phyloP scores from a whole-genome alignment of 2,888 invertebrate species.

The Aleiodes alternator region DNA sequence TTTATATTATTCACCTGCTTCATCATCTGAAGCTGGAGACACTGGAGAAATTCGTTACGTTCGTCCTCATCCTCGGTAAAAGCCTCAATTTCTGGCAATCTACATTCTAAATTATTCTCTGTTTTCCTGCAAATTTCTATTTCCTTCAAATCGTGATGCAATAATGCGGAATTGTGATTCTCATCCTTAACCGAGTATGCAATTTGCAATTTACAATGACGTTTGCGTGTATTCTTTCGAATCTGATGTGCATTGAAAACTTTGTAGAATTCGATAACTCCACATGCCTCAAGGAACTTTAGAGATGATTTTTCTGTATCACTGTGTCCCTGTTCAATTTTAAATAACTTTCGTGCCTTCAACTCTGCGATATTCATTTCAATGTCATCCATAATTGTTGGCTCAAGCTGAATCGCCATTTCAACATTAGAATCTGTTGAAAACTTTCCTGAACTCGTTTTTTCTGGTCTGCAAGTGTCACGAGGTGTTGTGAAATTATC shows the following conservation, averaged over 20 bases:
- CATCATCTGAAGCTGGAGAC: conserved; percentile 53
- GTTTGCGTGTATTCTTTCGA: conserved; percentile 58
- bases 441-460: background rate
- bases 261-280: conserved; percentile 61
- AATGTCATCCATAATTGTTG: conserved; percentile 58
- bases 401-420: conserved; percentile 33
- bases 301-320: conserved; percentile 50
- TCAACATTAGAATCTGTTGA: conserved; percentile 33
- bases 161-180: background rate
- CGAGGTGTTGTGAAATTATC: conserved; percentile 19
- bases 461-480: background rate
- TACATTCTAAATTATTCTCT: too few relatives aligned
- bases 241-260: conserved; percentile 56
- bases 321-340: conserved; percentile 54
- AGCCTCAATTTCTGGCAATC: background rate
- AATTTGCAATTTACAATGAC: conserved; percentile 81
- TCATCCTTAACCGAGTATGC: conserved; percentile 75
- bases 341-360: conserved; percentile 54
- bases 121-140: background rate
- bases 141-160: background rate
- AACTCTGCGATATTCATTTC: conserved; percentile 61
- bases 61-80: conserved; percentile 27
- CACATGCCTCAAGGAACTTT: conserved; percentile 61
- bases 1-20: conserved; percentile 39
- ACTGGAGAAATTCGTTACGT: conserved; percentile 60